Conservation (phyloP, 2,113 vertebrate species). For the Chloropsis hardwickii region DNA sequence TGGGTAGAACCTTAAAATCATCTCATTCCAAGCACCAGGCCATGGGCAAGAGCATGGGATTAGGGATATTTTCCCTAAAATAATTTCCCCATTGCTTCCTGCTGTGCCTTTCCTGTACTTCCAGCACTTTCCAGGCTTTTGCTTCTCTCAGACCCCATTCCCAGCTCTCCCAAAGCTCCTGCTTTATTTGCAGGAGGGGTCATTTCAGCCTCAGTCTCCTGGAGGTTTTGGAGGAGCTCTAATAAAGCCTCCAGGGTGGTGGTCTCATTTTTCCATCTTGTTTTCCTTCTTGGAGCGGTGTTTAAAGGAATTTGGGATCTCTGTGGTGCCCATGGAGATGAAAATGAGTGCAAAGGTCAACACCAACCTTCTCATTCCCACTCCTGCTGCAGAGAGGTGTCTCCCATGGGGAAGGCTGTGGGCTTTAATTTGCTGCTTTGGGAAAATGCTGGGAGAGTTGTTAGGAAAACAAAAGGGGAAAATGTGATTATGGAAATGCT, state of each 20-base stretch:
- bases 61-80: neutral
- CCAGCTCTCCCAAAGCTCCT: neutral
- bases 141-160: neutral
- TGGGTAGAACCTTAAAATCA: fast-evolving
- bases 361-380: neutral
- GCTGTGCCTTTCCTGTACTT: neutral
- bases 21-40: neutral
- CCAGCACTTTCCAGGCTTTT: neutral
- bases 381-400: neutral
- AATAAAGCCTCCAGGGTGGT: neutral
- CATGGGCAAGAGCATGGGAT: neutral
- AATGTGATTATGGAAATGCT: neutral
- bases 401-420: neutral
- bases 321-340: neutral
- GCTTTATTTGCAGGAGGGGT: neutral
- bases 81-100: neutral
- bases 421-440: neutral
- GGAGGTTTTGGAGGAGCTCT: neutral
- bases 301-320: neutral
- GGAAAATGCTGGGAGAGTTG: neutral
- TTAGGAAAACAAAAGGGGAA: neutral
- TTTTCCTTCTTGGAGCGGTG: neutral
- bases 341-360: neutral
- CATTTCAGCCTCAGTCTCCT: neutral
- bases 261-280: neutral